Base-by-base conservation (phyloP, 2,888 invertebrate genomes). In the Hirtodrosophila duncani region DNA sequence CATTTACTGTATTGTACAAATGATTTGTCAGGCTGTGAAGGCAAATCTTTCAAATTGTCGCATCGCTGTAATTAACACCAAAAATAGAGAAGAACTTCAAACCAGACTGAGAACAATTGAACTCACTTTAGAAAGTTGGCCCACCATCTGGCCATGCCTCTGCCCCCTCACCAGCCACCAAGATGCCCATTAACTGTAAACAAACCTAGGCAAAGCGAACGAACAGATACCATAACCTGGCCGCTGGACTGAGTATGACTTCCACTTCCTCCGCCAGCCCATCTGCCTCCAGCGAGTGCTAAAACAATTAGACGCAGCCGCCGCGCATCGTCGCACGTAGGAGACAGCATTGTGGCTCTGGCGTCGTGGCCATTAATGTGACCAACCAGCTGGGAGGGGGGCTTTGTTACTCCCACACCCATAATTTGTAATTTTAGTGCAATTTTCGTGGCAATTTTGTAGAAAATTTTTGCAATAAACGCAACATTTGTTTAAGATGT, bases 291-390 rank as follows among this genome's bases (percentile, higher is more conserved):
- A 10, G 21, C 20, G 51, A 70, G 64, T 64, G 61, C 58, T 52
- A 63, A 80, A 72, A 72, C 72, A 72, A 72, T 72, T 72, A 72
- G 80, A 80, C 80, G 55, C 72, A 72, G 80, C 78, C 80, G 80
- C 78, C 80, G 72, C 59, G 80, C 24, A 20, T 30, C 33, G 62
- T 77, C 59, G 57, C 52, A 33, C 53, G 50, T 27, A 27, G 36
- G 30, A 16, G 43, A 29, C 11, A 34, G 45, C 23, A 43, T 36
- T 55, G 55, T 9, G 48, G 44, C 16, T 23, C 30, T 24, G 50
- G 30, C 46, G 39, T 23, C 29, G 57, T 30, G 33, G 70, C 64
- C 71, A 75, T 71, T 71, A 79, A 70, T 55, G 63, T 39, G 56
- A 56, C 59, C 58, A 46, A 65, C 63, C 57, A 44, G 50, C 23